Conservation (phyloP, 2,888 invertebrate species). For the Coecobrya sp. region DNA sequence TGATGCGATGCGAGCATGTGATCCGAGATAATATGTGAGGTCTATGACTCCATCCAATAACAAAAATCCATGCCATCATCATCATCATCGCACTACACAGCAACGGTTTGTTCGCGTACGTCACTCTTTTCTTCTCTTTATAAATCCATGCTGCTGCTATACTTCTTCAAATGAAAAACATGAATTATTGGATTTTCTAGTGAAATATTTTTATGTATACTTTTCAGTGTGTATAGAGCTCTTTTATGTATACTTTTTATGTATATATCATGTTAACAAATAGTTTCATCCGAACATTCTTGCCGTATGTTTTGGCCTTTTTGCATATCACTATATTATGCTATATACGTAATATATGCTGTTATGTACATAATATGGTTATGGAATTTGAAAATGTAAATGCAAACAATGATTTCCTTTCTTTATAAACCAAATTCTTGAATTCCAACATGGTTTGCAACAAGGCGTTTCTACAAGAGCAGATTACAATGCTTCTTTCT, state of each 20-base stretch:
- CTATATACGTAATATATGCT: too few relatives aligned
- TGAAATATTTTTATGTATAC: neutral
- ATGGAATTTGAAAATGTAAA: neutral
- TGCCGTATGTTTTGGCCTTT: neutral
- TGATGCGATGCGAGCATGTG: neutral
- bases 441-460: slow-evolving; percentile 35
- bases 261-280: neutral
- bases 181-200: slow-evolving; percentile 50
- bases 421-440: neutral
- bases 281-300: neutral
- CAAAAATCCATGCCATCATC: slow-evolving; percentile 57
- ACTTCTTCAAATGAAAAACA: slow-evolving; percentile 34
- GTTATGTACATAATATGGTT: too few relatives aligned
- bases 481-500: neutral
- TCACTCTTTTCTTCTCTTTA: slow-evolving; percentile 27
- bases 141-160: slow-evolving; percentile 22
- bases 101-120: slow-evolving; percentile 47
- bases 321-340: neutral
- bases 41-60: slow-evolving; percentile 72
- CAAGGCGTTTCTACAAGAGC: neutral
- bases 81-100: neutral
- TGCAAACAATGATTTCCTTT: slow-evolving; percentile 16
- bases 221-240: too few relatives aligned
- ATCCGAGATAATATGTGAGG: slow-evolving; percentile 45
- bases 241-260: neutral